Conservation (phyloP, 2,888 invertebrate species). For the Brachyptera putata region DNA sequence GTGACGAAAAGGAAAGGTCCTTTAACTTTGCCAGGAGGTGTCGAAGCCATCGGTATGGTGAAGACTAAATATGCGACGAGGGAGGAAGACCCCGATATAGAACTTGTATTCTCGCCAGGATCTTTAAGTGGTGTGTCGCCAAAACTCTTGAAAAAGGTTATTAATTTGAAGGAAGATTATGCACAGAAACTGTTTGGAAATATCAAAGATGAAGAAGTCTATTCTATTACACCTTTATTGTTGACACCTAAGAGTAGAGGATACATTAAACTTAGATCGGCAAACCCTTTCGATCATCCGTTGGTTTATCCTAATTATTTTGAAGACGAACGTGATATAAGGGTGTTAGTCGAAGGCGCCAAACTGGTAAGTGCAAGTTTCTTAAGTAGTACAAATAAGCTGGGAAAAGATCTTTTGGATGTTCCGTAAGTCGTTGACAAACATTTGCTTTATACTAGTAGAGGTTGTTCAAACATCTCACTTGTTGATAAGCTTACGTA, state of each 20-base stretch:
- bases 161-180: too few species aligned
- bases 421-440: not conserved
- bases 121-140: slow-evolving; percentile 71
- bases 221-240: slow-evolving; percentile 68
- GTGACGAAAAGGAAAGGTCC: slow-evolving; percentile 41
- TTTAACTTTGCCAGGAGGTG: slow-evolving; percentile 45
- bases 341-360: slow-evolving; percentile 68
- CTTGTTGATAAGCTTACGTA: too few species aligned
- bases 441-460: too few species aligned
- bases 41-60: slow-evolving; percentile 46
- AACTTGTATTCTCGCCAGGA: slow-evolving; percentile 73
- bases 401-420: too few species aligned
- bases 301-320: slow-evolving; percentile 79
- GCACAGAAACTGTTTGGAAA: slow-evolving; percentile 56
- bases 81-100: slow-evolving; percentile 69
- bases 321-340: slow-evolving; percentile 61
- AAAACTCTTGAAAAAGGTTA: too few species aligned
- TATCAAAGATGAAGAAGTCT: slow-evolving; percentile 52
- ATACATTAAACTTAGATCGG: slow-evolving; percentile 60
- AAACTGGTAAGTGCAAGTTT: slow-evolving; percentile 62
- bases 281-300: slow-evolving; percentile 72
- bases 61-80: slow-evolving; percentile 45
- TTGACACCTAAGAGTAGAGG: slow-evolving; percentile 72
- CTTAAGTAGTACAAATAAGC: too few species aligned
- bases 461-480: too few species aligned